phyloP scores from a whole-genome alignment of 1,140 invertebrate species.

The Diorhabda carinulata region DNA sequence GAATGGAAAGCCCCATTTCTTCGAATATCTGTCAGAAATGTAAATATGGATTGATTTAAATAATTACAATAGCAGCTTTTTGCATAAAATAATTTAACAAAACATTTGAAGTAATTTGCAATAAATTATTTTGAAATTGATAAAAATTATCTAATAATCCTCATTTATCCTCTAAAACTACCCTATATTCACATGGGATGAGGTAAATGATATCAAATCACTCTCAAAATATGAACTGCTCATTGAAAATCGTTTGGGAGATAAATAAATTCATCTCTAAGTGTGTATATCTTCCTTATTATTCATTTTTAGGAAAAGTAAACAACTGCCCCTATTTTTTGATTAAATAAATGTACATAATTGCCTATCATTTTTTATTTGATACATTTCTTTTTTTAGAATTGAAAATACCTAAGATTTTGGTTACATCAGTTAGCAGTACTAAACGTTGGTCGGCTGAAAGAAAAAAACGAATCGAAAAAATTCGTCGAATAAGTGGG shows the following conservation, averaged over 20 bases:
- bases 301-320: background rate
- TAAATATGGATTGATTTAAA: too few relatives aligned
- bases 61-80: too few relatives aligned
- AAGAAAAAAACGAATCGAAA: slow-evolving; percentile 13
- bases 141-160: too few relatives aligned
- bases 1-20: too few relatives aligned
- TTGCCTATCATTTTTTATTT: background rate
- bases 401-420: slow-evolving; percentile 2
- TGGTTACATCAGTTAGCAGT: background rate
- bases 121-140: too few relatives aligned
- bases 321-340: background rate
- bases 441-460: slow-evolving; percentile 7
- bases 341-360: background rate
- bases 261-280: background rate
- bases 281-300: background rate
- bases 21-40: too few relatives aligned
- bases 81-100: too few relatives aligned
- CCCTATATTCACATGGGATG: too few relatives aligned
- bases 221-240: background rate
- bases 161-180: too few relatives aligned
- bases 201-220: too few relatives aligned
- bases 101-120: too few relatives aligned
- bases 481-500: slow-evolving; percentile 5
- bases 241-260: background rate
- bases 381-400: slow-evolving; percentile 2